Conservation (phyloP, 2,113 vertebrate species). For the Suricata suricatta region DNA sequence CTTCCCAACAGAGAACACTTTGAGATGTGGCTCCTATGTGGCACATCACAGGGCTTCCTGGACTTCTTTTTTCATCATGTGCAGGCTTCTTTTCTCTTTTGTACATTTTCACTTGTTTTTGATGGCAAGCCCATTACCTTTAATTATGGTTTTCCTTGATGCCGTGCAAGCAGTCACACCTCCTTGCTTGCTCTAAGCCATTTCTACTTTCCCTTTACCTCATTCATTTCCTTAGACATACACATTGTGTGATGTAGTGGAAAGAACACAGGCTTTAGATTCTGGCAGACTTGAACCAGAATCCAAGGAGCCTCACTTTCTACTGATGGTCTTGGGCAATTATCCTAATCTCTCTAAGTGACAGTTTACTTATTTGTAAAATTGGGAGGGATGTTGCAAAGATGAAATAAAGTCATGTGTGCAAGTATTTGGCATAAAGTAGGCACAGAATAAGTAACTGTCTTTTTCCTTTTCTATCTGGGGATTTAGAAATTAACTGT, state of each 20-base stretch:
- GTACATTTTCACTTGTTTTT: constrained; percentile 39
- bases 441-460: not conserved
- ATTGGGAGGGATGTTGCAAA: constrained; percentile 2
- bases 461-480: constrained; percentile 45
- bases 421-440: not conserved
- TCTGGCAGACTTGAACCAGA: not conserved
- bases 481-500: constrained; percentile 43
- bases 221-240: constrained; percentile 41
- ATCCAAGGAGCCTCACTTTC: not conserved
- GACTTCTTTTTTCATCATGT: not conserved
- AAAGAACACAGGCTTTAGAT: constrained; percentile 36
- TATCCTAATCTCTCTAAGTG: constrained; percentile 18
- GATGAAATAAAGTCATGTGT: constrained; percentile 36
- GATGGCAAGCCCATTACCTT: constrained; percentile 11
- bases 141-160: constrained; percentile 10
- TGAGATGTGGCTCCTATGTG: not conserved
- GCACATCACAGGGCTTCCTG: not conserved
- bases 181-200: constrained; percentile 18
- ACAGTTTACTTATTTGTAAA: constrained; percentile 52
- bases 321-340: constrained; percentile 8
- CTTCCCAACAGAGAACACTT: not conserved
- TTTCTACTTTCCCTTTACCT: constrained; percentile 33
- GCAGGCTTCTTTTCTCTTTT: not conserved
- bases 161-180: not conserved
- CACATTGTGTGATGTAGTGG: not conserved